Evolutionary conservation across 2,888 invertebrate genomes (phyloP).

Genomic region (Osmoderma eremita): DNA sequence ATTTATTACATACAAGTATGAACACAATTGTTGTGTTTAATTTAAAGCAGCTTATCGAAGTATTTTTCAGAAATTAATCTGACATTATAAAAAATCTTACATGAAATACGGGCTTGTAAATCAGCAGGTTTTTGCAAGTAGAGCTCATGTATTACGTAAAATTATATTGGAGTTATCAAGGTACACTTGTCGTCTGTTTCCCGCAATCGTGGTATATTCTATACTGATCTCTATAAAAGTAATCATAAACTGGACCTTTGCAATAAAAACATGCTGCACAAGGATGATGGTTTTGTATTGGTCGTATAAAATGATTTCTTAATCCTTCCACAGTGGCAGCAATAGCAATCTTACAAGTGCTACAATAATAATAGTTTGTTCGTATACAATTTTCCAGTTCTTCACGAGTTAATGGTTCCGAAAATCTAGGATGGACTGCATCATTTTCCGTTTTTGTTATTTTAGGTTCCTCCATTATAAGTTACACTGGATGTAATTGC

Average conservation of each 20-base stretch:
- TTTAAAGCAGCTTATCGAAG: too few species aligned
- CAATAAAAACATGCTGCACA: slow-evolving; percentile 59
- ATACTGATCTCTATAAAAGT: slow-evolving; percentile 52
- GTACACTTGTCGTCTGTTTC: slow-evolving; percentile 23
- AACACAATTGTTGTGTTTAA: too few species aligned
- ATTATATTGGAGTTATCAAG: neutral
- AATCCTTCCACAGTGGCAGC: slow-evolving; percentile 55
- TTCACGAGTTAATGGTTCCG: slow-evolving; percentile 49
- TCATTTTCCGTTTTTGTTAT: slow-evolving; percentile 53
- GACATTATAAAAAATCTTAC: too few species aligned
- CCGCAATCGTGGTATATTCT: slow-evolving; percentile 57
- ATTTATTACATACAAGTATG: too few species aligned
- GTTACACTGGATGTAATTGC: neutral
- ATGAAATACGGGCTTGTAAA: too few species aligned
- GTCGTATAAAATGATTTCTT: slow-evolving; percentile 56
- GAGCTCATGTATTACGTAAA: too few species aligned
- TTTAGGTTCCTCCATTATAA: neutral
- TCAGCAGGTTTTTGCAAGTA: too few species aligned
- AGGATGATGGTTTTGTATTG: slow-evolving; percentile 54
- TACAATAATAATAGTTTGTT: slow-evolving; percentile 57
- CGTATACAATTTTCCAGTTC: slow-evolving; percentile 54
- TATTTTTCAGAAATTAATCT: too few species aligned
- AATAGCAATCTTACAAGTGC: slow-evolving; percentile 56
- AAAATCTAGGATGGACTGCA: slow-evolving; percentile 59
- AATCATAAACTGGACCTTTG: slow-evolving; percentile 57